A percentile compares a stretch with the other conserved stretches of the same genome.
Conservation (phyloP, 37 sponge, comb jelly and placozoan genomes). For the Geodia barretti region DNA sequence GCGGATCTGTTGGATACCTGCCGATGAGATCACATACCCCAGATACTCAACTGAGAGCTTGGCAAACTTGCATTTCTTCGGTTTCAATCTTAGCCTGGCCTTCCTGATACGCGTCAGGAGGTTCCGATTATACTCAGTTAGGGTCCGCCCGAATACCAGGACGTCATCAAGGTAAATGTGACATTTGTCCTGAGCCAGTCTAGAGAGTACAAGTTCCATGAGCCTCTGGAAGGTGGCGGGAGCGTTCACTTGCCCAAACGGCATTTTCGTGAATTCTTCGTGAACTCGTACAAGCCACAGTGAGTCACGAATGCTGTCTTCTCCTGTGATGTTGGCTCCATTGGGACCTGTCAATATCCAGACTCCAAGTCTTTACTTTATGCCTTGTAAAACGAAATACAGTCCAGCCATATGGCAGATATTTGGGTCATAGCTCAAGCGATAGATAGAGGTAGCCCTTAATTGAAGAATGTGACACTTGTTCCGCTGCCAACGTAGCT, state of each 20-base stretch:
- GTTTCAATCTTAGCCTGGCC: constrained; percentile 23
- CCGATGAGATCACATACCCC: constrained; percentile 3
- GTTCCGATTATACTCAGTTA: constrained; percentile 25
- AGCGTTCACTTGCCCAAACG: constrained; percentile 57
- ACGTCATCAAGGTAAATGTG: constrained; percentile 53
- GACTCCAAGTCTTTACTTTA: constrained; percentile 71
- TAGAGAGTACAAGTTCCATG: constrained; percentile 34
- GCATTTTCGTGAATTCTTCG: constrained; percentile 67
- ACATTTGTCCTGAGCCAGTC: constrained; percentile 25
- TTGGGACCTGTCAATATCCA: constrained; percentile 63
- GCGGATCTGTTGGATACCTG: background rate
- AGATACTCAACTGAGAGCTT: constrained; percentile 32
- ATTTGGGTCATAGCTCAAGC: too few relatives aligned
- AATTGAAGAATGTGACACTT: too few relatives aligned
- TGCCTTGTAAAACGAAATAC: too few relatives aligned
- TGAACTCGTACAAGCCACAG: constrained; percentile 58
- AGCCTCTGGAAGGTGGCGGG: constrained; percentile 64
- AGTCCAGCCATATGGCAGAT: too few relatives aligned
- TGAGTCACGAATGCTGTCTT: constrained; percentile 61
- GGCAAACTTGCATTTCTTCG: constrained; percentile 28
- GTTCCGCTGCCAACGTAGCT: too few relatives aligned
- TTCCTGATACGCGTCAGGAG: background rate
- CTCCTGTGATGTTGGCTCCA: constrained; percentile 19
- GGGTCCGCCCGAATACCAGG: constrained; percentile 26
- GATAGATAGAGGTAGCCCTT: too few relatives aligned